Conservation (phyloP, 1,140 invertebrate species). For the Zeugodacus cucurbitae region DNA sequence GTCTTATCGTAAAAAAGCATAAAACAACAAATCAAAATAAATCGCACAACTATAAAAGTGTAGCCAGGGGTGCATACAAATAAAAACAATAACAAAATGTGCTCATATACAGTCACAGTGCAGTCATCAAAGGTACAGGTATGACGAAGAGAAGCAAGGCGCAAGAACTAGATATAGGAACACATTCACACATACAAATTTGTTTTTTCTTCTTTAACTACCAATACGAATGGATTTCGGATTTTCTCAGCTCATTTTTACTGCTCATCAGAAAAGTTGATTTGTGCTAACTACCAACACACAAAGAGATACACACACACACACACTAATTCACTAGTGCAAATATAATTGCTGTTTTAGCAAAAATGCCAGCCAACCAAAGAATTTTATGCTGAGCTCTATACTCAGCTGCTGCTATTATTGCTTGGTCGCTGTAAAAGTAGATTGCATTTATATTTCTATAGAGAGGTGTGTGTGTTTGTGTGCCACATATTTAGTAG, state of each 20-base stretch:
- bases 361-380: constrained; percentile 19
- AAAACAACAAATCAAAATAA: not conserved
- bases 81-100: not conserved
- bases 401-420: constrained; percentile 5
- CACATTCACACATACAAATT: not conserved
- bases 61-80: not conserved
- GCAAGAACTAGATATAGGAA: not conserved
- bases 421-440: not conserved
- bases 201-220: not conserved
- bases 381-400: constrained; percentile 16
- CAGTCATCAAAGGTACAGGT: not conserved
- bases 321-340: too few species aligned
- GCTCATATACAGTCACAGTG: not conserved
- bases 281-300: not conserved
- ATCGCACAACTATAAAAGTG: constrained; percentile 15
- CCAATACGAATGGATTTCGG: constrained; percentile 14
- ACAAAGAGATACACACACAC: not conserved
- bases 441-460: not conserved
- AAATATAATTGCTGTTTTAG: constrained; percentile 10
- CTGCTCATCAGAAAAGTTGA: not conserved
- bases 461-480: not conserved
- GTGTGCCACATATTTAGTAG: not conserved
- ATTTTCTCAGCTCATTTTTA: constrained; percentile 9
- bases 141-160: not conserved
- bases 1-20: not conserved